phyloP scores from a whole-genome alignment of 2,888 invertebrate genomes.

The Deilephila elpenor region DNA sequence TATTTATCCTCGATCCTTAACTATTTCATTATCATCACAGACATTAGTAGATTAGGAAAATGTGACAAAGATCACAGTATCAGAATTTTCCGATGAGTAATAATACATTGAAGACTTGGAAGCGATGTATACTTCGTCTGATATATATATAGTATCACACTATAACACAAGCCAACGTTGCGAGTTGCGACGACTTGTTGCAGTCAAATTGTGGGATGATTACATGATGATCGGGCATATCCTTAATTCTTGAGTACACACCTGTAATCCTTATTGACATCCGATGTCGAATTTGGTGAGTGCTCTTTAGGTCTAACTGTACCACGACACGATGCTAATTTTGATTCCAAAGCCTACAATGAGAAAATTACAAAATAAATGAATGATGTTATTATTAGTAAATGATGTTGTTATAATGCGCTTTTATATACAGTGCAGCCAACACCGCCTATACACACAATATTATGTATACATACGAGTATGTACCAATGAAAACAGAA shows the following conservation, averaged over 20 bases:
- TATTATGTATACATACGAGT: neutral
- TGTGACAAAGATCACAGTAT: conserved; percentile 71
- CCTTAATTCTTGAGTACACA: conserved; percentile 82
- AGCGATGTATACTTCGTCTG: conserved; percentile 55
- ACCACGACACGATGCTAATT: conserved; percentile 87
- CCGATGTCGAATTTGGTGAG: conserved; percentile 78
- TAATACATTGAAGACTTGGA: conserved; percentile 49
- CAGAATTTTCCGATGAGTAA: conserved; percentile 61
- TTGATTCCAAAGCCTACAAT: conserved; percentile 88
- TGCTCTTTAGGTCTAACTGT: conserved; percentile 84
- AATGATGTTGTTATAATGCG: conserved; percentile 55
- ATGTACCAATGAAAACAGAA: conserved; percentile 7
- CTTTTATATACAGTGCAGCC: conserved; percentile 49
- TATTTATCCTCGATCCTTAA: conserved; percentile 57
- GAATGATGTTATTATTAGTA: conserved; percentile 82
- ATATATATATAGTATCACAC: conserved; percentile 55
- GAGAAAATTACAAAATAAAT: conserved; percentile 80
- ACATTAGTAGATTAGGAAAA: conserved; percentile 76
- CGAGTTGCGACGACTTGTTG: conserved; percentile 46
- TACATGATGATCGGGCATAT: conserved; percentile 44
- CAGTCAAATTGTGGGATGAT: conserved; percentile 47
- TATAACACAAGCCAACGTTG: conserved; percentile 52
- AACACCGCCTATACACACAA: conserved; percentile 44
- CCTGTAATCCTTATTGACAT: conserved; percentile 84
- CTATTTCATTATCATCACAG: conserved; percentile 79